Evolutionary conservation across 2,113 vertebrate species (phyloP).

Genomic region (Elgaria multicarinata): DNA sequence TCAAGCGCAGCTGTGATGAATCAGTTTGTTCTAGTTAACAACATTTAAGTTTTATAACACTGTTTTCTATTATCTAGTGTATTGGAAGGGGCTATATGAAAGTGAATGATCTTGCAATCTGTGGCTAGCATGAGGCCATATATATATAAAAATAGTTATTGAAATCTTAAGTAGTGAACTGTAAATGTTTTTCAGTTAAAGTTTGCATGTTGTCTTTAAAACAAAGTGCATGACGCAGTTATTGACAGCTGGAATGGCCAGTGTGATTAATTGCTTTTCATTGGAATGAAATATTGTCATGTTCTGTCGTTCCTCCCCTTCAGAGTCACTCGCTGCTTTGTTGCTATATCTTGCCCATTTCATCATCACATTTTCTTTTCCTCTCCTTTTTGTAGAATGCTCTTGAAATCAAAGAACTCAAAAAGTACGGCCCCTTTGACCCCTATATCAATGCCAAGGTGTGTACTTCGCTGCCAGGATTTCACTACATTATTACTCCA

Average conservation of each 20-base stretch:
- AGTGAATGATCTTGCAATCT: slow-evolving; percentile 13
- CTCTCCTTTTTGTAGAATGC: slow-evolving; percentile 93
- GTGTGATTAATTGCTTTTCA: slow-evolving; percentile 55
- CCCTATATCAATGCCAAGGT: slow-evolving; percentile 99
- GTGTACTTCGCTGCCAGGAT: slow-evolving; percentile 88
- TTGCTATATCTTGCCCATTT: slow-evolving; percentile 82
- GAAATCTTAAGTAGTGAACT: slow-evolving; percentile 10
- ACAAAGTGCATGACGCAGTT: slow-evolving; percentile 27
- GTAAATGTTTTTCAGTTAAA: slow-evolving; percentile 35
- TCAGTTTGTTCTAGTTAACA: neutral
- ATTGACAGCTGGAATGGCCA: slow-evolving; percentile 54
- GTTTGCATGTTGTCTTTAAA: slow-evolving; percentile 30
- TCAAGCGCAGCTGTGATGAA: slow-evolving; percentile 37
- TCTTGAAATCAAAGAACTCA: slow-evolving; percentile 99
- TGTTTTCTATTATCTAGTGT: neutral
- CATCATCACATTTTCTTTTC: slow-evolving; percentile 79
- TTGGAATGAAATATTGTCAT: slow-evolving; percentile 60
- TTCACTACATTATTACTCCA: slow-evolving; percentile 72
- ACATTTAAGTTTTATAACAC: neutral
- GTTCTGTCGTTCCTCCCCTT: slow-evolving; percentile 53
- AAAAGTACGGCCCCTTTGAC: slow-evolving; percentile 99
- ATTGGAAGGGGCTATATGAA: neutral
- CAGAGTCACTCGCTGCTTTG: slow-evolving; percentile 75
- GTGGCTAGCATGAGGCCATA: slow-evolving; percentile 14
- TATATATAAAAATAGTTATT: neutral